Conservation (phyloP, 2,888 invertebrate species). For the Drosophila differens region DNA sequence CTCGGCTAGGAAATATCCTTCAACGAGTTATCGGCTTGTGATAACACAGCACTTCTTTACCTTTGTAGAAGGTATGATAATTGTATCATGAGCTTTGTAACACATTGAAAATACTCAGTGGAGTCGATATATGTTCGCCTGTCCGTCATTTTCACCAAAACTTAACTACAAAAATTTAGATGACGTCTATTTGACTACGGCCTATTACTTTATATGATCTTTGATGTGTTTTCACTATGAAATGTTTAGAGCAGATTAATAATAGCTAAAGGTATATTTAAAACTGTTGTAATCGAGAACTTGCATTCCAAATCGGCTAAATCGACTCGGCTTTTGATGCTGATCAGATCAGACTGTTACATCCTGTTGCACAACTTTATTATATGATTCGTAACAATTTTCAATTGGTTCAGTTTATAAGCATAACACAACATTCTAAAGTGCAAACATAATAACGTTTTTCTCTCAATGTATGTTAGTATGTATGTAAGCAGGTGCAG, state of each 20-base stretch:
- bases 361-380: neutral
- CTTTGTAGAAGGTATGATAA: neutral
- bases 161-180: too few species aligned
- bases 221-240: too few species aligned
- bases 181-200: too few species aligned
- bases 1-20: neutral
- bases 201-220: too few species aligned
- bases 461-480: conserved; percentile 1
- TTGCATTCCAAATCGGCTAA: neutral
- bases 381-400: neutral
- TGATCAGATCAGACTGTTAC: neutral
- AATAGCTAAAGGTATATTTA: neutral
- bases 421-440: neutral
- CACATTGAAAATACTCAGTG: too few species aligned
- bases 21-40: neutral
- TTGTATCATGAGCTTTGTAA: neutral
- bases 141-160: too few species aligned
- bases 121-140: too few species aligned
- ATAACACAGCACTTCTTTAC: neutral
- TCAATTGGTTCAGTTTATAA: neutral
- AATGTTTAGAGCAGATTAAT: neutral
- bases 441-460: neutral
- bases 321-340: neutral
- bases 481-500: conserved; percentile 2
- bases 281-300: neutral